These are phyloP conservation scores for Actias luna DNA, from an alignment of 2,888 invertebrate species.

Conservation along the genomic window DNA sequence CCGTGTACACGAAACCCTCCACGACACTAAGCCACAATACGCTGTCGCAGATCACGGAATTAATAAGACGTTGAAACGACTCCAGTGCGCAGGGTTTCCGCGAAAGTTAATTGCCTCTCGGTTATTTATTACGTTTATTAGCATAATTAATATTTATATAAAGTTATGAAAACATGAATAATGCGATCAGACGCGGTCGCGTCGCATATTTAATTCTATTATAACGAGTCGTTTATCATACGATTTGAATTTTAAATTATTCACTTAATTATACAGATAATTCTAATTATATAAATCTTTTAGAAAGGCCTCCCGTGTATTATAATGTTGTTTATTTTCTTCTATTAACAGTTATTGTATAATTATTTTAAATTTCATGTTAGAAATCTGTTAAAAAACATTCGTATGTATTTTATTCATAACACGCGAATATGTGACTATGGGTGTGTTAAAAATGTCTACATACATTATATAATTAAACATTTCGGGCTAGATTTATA, in stretches of 20 bases:
- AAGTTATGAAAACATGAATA: constrained; percentile 20
- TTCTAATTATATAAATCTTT: constrained; percentile 14
- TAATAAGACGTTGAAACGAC: constrained; percentile 32
- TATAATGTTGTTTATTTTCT: background rate
- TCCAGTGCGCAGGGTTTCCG: constrained; percentile 19
- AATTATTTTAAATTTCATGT: background rate
- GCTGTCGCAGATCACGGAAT: constrained; percentile 28
- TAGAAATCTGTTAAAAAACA: no score
- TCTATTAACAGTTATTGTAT: background rate
- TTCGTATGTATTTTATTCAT: no score
- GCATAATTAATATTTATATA: constrained; percentile 24
- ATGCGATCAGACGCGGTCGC: constrained; percentile 14
- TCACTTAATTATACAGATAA: constrained; percentile 10
- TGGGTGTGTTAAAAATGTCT: no score
- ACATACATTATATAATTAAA: no score
- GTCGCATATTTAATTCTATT: constrained; percentile 13
- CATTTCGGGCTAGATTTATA: no score
- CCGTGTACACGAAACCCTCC: constrained; percentile 2
- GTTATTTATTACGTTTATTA: constrained; percentile 29
- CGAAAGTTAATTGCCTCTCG: constrained; percentile 29
- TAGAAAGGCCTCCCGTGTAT: background rate
- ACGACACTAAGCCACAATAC: constrained; percentile 21
- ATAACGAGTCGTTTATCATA: constrained; percentile 26
- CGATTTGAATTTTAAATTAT: constrained; percentile 10
- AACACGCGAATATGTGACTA: no score